Evolutionary conservation across 1,140 invertebrate genomes (phyloP).

Genomic region (Maniola jurtina): DNA sequence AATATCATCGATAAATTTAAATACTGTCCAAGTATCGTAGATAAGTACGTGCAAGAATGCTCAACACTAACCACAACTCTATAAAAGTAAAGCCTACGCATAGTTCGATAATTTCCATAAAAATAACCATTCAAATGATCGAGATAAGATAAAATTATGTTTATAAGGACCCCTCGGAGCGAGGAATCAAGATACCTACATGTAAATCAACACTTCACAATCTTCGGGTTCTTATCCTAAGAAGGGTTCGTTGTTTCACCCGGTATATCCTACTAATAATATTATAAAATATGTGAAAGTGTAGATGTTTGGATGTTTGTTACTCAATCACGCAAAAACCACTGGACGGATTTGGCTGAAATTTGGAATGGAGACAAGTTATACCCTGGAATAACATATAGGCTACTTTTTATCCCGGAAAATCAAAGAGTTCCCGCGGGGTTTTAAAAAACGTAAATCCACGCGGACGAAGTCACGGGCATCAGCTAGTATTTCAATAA

Average conservation of each 20-base stretch:
- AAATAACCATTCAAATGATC: slow-evolving; percentile 36
- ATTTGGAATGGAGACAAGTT: too few relatives aligned
- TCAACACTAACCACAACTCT: neutral
- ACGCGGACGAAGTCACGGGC: too few relatives aligned
- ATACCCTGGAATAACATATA: too few relatives aligned
- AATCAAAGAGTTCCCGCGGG: too few relatives aligned
- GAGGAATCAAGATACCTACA: slow-evolving; percentile 42
- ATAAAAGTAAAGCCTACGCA: slow-evolving; percentile 2
- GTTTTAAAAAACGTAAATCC: too few relatives aligned
- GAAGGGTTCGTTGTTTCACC: neutral
- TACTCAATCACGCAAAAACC: too few relatives aligned
- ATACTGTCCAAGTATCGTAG: neutral
- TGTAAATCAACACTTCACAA: slow-evolving; percentile 41
- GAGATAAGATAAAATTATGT: slow-evolving; percentile 40
- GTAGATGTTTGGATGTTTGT: too few relatives aligned
- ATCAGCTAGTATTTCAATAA: neutral
- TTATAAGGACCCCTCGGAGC: slow-evolving; percentile 28
- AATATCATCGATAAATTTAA: neutral
- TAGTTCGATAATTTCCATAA: slow-evolving; percentile 27
- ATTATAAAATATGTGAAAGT: too few relatives aligned
- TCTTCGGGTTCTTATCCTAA: slow-evolving; percentile 1
- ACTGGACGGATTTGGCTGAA: too few relatives aligned
- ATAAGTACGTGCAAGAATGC: slow-evolving; percentile 8
- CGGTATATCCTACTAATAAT: too few relatives aligned
- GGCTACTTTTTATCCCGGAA: too few relatives aligned